Evolutionary conservation across 2,113 vertebrate species (phyloP), one percentile per base, ranked within the genome.

Genomic region (Microtus ochrogaster): DNA sequence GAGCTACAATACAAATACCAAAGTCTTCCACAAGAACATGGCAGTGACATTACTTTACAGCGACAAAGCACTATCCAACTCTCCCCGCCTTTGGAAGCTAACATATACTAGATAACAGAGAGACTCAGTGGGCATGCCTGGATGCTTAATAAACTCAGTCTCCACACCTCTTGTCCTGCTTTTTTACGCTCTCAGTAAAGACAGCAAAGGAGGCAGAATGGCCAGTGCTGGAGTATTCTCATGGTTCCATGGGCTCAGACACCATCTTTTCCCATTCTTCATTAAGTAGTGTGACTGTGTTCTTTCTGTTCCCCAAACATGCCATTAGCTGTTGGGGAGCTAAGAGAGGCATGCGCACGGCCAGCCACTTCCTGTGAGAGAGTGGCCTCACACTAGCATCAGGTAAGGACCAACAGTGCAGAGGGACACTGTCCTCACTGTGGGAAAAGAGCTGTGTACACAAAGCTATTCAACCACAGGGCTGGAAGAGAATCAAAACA

Each of bases 361-460:
- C 30, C 22, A 39, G n/a, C 76, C 86, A 89, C 82, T 82, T 88
- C 68, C 93, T 89, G 44, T 0, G 21, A 89, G 92, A 47, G 0
- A 26, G 76, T 30, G n/a, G 84, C 41, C 90, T 83, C 13, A 65
- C 36, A 68, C 76, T 96, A 84, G 9, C 44, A 90, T 16, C 95
- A 97, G 97, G 97, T 97, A 95, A 97, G 82, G 36, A 33, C 8
- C 93, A 22, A 17, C 72, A 47, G 77, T 78, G 65, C 61, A 92
- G 91, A 94, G 44, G 76, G 8, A 55, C 11, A 33, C 63, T 86
- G 41, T 92, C 58, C 16, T 33, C 66, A 96, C 94, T 97, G 93
- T 94, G 94, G 95, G 91, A 93, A 94, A 97, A 88, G 89, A 82
- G 94, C 90, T 68, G 70, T 49, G 73, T 2, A n/a, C 94, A 96